Evolutionary conservation across 2,797 vertebrate species (phyloP), one percentile per base, ranked within the genome.

Genomic region (Petrocephalus sullivani): DNA sequence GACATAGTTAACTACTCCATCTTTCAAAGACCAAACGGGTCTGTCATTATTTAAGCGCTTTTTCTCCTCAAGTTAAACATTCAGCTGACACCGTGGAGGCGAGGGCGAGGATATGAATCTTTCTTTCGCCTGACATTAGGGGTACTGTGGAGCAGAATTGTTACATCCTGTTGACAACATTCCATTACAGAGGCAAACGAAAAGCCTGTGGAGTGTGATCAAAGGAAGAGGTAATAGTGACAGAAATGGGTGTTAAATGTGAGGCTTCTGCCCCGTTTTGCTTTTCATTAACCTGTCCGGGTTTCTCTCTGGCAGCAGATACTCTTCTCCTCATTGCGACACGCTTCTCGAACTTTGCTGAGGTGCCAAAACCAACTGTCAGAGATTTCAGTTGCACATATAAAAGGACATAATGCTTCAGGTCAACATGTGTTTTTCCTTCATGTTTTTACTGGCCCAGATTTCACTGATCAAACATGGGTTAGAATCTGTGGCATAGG

Each of bases 161-260:
- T 10, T 57, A 14, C 23, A 28, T n/a, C 1, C 28, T 58, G 23
- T 28, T 49, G 81, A 53, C n/a, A 33, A 85, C 23, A 14, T 9
- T 14, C 83, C 51, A 54, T 57, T 33, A n/a, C 49, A 33, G 53
- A 71, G 6, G 56, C 33, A 49, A 37, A 51, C 3, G 87, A 21
- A 60, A 53, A 61, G 54, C 10, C n/a, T 19, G 56, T 21, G 57
- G 14, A 53, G 2, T 28, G 19, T 88, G 88, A 88, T 85, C 83
- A 88, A 88, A 88, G 58, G 51, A 46, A 9, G 9, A 53, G 88
- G 51, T 88, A 85, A 85, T 33, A 23, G 61, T 2, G 51, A 51
- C 83, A 81, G 88, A 85, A 49, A 23, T 23, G 1, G 60, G n/a
- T n/a, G 46, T 67, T 53, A 83, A 53, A 83, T 46, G 71, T 37